Percentiles rank a stretch among this genome's conserved stretches.
phyloP scores from a whole-genome alignment of 1,140 invertebrate genomes.

The Myzus persicae region DNA sequence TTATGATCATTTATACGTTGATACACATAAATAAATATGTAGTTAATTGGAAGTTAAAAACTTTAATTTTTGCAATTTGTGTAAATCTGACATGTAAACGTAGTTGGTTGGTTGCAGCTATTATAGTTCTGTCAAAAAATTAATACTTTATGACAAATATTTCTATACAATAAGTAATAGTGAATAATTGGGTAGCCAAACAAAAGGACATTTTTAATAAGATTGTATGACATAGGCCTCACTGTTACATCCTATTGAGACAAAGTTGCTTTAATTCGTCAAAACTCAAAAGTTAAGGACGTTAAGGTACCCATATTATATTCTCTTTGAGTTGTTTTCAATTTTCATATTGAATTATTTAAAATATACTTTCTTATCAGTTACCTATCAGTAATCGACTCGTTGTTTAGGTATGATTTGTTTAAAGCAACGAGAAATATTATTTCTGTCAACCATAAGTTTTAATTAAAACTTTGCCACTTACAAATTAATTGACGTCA shows the following conservation, averaged over 20 bases:
- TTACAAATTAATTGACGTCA: background rate
- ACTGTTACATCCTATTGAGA: background rate
- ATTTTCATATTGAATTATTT: background rate
- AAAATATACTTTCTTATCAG: background rate
- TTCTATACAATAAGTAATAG: background rate
- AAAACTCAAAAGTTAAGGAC: background rate
- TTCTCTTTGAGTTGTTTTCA: background rate
- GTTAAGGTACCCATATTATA: background rate
- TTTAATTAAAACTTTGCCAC: slow-evolving; percentile 38
- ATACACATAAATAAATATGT: background rate
- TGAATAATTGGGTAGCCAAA: background rate
- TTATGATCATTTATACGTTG: background rate
- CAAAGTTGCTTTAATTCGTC: background rate
- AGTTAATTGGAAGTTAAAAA: background rate
- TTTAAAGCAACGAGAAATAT: background rate
- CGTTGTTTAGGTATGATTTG: background rate
- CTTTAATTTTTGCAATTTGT: background rate
- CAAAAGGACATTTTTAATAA: background rate
- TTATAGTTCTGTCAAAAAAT: background rate
- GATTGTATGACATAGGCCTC: background rate
- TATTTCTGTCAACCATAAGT: background rate
- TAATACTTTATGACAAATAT: background rate
- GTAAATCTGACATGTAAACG: background rate
- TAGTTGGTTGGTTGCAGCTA: background rate
- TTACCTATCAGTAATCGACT: background rate